These are phyloP conservation scores for Canis aureus DNA, from an alignment of 2,113 vertebrate genomes.

Conservation along the genomic window DNA sequence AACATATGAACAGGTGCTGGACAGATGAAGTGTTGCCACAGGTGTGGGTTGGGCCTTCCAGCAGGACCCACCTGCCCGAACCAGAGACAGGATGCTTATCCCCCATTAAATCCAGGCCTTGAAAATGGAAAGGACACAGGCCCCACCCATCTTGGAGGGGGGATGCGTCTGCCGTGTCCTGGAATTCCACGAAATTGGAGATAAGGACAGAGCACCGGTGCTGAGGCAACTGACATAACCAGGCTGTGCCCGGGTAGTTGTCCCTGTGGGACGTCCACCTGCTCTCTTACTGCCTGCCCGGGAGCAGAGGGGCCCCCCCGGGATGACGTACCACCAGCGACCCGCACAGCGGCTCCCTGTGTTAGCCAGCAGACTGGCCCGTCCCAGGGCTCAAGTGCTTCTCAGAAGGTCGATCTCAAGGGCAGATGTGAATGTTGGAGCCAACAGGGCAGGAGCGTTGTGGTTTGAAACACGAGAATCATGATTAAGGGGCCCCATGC, in stretches of 20 bases:
- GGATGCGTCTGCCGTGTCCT: too few species aligned
- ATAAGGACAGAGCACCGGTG: neutral
- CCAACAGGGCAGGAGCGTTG: rapidly evolving
- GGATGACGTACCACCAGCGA: rapidly evolving
- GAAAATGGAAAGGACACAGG: neutral
- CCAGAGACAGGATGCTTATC: rapidly evolving
- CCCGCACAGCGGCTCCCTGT: rapidly evolving
- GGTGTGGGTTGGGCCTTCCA: neutral
- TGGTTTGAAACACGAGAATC: neutral
- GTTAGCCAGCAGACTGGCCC: neutral
- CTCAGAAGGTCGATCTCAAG: rapidly evolving
- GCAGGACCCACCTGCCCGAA: neutral
- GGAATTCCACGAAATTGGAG: neutral
- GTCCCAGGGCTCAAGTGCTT: too few species aligned
- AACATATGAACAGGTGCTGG: rapidly evolving
- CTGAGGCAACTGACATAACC: rapidly evolving
- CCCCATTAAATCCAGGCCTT: rapidly evolving
- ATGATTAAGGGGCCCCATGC: rapidly evolving
- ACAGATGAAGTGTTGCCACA: neutral
- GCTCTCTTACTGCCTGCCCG: neutral
- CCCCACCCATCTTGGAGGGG: neutral
- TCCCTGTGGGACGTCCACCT: rapidly evolving
- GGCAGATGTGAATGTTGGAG: neutral
- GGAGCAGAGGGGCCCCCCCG: neutral
- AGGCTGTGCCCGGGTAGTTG: neutral